These are phyloP conservation scores for Thaleichthys pacificus DNA, from an alignment of 2,797 vertebrate species.

Conservation along the genomic window DNA sequence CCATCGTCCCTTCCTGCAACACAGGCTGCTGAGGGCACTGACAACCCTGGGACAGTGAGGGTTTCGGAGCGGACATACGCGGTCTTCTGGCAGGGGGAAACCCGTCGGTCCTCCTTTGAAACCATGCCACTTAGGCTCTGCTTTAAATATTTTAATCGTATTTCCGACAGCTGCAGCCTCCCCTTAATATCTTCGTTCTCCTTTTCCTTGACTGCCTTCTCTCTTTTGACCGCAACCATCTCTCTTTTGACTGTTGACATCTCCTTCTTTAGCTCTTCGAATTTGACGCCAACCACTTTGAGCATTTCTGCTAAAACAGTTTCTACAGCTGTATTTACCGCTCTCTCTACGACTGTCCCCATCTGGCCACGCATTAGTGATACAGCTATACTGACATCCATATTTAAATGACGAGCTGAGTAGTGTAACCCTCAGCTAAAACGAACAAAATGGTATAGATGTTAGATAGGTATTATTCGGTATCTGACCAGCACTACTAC, in stretches of 20 bases:
- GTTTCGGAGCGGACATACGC: conserved; percentile 15
- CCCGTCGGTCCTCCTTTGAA: conserved; percentile 70
- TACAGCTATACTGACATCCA: conserved; percentile 80
- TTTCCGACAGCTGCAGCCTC: conserved; percentile 68
- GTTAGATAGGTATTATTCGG: not conserved
- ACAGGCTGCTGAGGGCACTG: not conserved
- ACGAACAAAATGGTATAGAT: too few species aligned
- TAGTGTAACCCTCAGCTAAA: too few species aligned
- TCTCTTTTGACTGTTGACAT: conserved; percentile 62
- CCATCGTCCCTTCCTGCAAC: too few species aligned
- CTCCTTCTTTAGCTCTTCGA: conserved; percentile 74
- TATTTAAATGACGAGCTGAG: conserved; percentile 27
- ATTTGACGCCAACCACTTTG: conserved; percentile 75
- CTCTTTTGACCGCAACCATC: conserved; percentile 50
- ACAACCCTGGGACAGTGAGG: conserved; percentile 2
- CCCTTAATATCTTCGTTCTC: conserved; percentile 75
- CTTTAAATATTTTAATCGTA: conserved; percentile 50
- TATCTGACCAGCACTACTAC: not conserved
- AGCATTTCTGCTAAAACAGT: conserved; percentile 80
- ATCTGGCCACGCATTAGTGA: conserved; percentile 79
- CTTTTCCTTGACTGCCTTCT: conserved; percentile 73
- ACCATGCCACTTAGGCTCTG: conserved; percentile 28
- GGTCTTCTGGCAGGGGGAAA: conserved; percentile 41
- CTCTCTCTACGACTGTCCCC: conserved; percentile 76
- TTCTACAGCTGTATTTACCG: conserved; percentile 78